Percentiles rank a stretch among this genome's conserved stretches.
phyloP scores from a whole-genome alignment of 2,888 invertebrate species.

The Plutella xylostella region DNA sequence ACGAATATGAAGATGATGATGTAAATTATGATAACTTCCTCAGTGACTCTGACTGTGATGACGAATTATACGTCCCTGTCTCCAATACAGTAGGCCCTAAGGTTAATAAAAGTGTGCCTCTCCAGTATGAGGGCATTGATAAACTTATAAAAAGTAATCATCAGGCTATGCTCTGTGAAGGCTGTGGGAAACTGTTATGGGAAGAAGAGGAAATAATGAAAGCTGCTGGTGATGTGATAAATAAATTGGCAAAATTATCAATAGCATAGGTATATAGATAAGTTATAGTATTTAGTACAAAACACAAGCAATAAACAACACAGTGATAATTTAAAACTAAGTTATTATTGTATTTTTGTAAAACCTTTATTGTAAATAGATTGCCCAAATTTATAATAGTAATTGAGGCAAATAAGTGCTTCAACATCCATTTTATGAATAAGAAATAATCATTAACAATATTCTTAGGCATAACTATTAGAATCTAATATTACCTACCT shows the following conservation, averaged over 20 bases:
- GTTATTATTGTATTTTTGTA: background rate
- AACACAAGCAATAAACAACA: slow-evolving; percentile 2
- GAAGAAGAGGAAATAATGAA: slow-evolving; percentile 54
- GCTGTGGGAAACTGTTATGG: slow-evolving; percentile 83
- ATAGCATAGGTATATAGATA: background rate
- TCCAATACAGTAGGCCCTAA: slow-evolving; percentile 26
- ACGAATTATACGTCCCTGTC: slow-evolving; percentile 31
- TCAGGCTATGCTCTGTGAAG: slow-evolving; percentile 75
- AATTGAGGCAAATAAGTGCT: too few species aligned
- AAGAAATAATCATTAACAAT: too few species aligned
- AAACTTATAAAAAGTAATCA: slow-evolving; percentile 53
- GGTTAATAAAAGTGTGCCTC: slow-evolving; percentile 60
- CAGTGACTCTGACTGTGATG: slow-evolving; percentile 50
- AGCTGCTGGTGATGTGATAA: slow-evolving; percentile 21
- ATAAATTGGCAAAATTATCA: background rate
- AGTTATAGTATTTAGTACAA: background rate
- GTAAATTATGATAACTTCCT: slow-evolving; percentile 42
- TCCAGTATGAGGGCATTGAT: slow-evolving; percentile 66
- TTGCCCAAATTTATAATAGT: too few species aligned
- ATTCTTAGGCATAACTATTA: too few species aligned
- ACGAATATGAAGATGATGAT: slow-evolving; percentile 36
- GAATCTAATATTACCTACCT: too few species aligned
- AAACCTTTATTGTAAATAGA: too few species aligned
- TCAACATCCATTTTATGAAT: too few species aligned
- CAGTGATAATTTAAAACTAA: background rate